phyloP scores from a whole-genome alignment of 2,888 invertebrate genomes.

The Trichogramma evanescens region DNA sequence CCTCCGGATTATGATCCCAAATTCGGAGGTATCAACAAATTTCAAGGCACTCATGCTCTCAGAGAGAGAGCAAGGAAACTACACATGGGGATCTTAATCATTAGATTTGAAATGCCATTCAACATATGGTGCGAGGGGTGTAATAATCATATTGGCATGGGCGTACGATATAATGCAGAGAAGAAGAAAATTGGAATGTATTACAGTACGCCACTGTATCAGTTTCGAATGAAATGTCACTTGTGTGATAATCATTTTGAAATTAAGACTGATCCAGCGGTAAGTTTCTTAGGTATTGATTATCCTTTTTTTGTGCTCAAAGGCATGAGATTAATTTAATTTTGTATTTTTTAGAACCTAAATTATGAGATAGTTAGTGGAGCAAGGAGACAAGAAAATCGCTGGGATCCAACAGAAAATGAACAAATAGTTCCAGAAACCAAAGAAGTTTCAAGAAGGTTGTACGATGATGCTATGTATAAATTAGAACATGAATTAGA shows the following conservation, averaged over 20 bases:
- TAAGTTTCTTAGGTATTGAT: slow-evolving; percentile 48
- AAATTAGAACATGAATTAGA: slow-evolving; percentile 87
- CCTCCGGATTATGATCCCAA: slow-evolving; percentile 98
- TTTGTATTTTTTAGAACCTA: slow-evolving; percentile 65
- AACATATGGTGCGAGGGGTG: slow-evolving; percentile 99
- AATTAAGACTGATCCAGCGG: slow-evolving; percentile 96
- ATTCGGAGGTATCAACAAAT: slow-evolving; percentile 90
- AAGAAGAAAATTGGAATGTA: slow-evolving; percentile 95
- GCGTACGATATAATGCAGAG: slow-evolving; percentile 93
- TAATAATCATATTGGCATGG: slow-evolving; percentile 98
- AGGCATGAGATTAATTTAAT: not conserved
- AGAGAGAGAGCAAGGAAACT: slow-evolving; percentile 94
- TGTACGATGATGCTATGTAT: slow-evolving; percentile 97
- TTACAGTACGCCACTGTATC: slow-evolving; percentile 93
- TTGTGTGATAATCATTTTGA: slow-evolving; percentile 95
- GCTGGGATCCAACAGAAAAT: slow-evolving; percentile 96
- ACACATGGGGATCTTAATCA: slow-evolving; percentile 88
- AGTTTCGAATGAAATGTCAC: slow-evolving; percentile 99
- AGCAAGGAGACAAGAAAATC: slow-evolving; percentile 90
- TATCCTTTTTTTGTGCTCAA: not conserved
- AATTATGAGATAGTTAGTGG: slow-evolving; percentile 95
- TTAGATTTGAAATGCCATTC: slow-evolving; percentile 99
- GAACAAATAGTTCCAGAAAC: slow-evolving; percentile 90
- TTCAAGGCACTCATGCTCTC: slow-evolving; percentile 88
- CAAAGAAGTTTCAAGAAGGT: slow-evolving; percentile 77